phyloP scores from a whole-genome alignment of 2,113 vertebrate genomes.

The Beaufortia kweichowensis region DNA sequence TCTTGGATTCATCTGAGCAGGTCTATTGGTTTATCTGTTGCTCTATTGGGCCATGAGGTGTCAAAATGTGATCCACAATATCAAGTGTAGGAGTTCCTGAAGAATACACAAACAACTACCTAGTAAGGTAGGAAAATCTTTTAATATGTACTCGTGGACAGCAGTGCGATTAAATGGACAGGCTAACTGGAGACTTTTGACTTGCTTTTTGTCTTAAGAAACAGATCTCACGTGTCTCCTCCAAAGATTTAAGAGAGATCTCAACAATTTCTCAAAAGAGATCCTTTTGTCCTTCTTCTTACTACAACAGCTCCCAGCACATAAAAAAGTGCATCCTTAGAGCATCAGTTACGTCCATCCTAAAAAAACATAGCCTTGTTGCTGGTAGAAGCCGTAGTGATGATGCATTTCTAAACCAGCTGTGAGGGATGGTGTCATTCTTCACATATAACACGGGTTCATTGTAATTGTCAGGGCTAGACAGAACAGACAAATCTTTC shows the following conservation, averaged over 20 bases:
- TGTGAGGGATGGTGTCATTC: slow-evolving; percentile 12
- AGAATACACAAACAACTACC: neutral
- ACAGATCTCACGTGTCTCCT: no score
- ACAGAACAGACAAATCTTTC: slow-evolving; percentile 33
- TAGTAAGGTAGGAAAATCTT: neutral
- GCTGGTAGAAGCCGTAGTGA: neutral
- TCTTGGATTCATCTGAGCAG: slow-evolving; percentile 41
- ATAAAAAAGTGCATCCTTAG: no score
- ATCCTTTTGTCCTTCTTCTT: no score
- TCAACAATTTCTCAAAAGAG: no score
- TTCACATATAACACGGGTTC: slow-evolving; percentile 5
- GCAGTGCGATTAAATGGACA: no score
- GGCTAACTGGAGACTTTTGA: no score
- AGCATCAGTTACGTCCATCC: slow-evolving; percentile 6
- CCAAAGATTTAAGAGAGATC: no score
- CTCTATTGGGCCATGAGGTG: neutral
- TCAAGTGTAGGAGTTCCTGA: no score
- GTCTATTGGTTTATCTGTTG: neutral
- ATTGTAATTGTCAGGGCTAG: slow-evolving; percentile 27
- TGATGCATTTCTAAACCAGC: neutral
- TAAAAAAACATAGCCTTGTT: neutral
- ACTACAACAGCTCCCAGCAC: no score
- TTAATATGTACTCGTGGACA: no score
- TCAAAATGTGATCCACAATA: neutral
- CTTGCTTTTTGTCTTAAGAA: no score